Evolutionary conservation across 2,797 vertebrate species (phyloP).

Genomic region (Nasua narica): DNA sequence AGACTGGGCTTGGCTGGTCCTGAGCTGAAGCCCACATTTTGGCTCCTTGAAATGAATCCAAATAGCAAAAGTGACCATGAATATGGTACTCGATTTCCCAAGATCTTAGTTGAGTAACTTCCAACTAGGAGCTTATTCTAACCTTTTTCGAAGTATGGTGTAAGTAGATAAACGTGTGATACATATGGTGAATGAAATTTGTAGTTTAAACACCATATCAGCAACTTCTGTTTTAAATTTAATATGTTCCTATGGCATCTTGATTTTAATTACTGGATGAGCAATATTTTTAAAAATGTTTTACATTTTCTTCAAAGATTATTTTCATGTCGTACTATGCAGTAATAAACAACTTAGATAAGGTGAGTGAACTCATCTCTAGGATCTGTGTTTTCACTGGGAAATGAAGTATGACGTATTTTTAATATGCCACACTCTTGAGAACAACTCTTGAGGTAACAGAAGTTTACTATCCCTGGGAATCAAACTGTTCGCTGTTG

Average conservation of each 20-base stretch:
- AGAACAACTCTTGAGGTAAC: conserved; percentile 66
- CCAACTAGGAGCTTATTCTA: neutral
- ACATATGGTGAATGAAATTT: neutral
- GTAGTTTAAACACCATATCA: neutral
- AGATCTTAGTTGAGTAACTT: neutral
- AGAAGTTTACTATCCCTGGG: conserved; percentile 72
- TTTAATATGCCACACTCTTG: conserved; percentile 69
- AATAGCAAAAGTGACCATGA: neutral
- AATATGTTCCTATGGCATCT: neutral
- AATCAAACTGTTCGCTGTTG: conserved; percentile 34
- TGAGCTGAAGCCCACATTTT: neutral
- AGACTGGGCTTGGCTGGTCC: neutral
- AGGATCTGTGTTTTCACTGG: conserved; percentile 62
- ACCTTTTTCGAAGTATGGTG: neutral
- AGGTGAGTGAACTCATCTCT: neutral
- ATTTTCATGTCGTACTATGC: neutral
- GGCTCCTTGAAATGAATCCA: neutral
- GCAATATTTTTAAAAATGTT: neutral
- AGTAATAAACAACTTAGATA: conserved; percentile 52
- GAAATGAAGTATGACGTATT: conserved; percentile 68
- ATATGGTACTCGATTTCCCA: neutral
- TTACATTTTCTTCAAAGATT: neutral
- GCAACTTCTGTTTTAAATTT: neutral
- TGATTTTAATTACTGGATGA: neutral
- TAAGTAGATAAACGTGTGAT: neutral